Evolutionary conservation across 2,797 vertebrate species (phyloP).

Genomic region (Phrynocephalus vlangalii): DNA sequence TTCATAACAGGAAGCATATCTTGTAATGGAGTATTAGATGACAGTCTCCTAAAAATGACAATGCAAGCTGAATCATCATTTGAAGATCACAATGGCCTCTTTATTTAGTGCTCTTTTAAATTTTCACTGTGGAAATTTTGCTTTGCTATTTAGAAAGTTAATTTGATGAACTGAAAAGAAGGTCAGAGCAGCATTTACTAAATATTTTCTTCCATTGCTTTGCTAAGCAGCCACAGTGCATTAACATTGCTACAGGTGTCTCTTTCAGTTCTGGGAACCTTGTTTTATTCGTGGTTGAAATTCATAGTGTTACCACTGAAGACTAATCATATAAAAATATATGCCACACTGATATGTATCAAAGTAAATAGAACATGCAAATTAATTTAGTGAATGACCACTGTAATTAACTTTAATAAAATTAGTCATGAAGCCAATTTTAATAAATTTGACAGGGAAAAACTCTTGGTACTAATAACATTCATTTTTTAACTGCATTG

Average conservation of each 20-base stretch:
- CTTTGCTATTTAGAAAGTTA: conserved; percentile 20
- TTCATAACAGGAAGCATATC: conserved; percentile 68
- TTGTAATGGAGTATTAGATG: conserved; percentile 82
- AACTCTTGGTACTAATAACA: conserved; percentile 36
- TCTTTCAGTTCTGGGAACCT: conserved; percentile 20
- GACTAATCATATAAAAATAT: neutral
- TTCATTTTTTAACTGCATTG: conserved; percentile 15
- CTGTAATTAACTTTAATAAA: conserved; percentile 46
- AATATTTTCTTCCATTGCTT: conserved; percentile 11
- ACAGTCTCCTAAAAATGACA: conserved; percentile 83
- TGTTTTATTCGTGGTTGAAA: neutral
- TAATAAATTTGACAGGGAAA: conserved; percentile 48
- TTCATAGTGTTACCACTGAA: neutral
- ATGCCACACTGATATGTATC: conserved; percentile 2
- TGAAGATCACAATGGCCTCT: conserved; percentile 71
- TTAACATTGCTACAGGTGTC: conserved; percentile 1
- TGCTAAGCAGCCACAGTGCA: neutral
- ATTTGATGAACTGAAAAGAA: conserved; percentile 55
- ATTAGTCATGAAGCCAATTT: conserved; percentile 6
- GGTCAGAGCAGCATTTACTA: conserved; percentile 9
- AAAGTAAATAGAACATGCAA: conserved; percentile 36
- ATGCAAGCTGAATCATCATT: conserved; percentile 80
- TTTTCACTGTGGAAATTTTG: conserved; percentile 55
- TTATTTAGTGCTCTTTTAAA: conserved; percentile 54
- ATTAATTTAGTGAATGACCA: conserved; percentile 30